Percentiles rank a stretch among this genome's conserved stretches.
phyloP scores from a whole-genome alignment of 1,140 invertebrate species.

The Sinella curviseta region DNA sequence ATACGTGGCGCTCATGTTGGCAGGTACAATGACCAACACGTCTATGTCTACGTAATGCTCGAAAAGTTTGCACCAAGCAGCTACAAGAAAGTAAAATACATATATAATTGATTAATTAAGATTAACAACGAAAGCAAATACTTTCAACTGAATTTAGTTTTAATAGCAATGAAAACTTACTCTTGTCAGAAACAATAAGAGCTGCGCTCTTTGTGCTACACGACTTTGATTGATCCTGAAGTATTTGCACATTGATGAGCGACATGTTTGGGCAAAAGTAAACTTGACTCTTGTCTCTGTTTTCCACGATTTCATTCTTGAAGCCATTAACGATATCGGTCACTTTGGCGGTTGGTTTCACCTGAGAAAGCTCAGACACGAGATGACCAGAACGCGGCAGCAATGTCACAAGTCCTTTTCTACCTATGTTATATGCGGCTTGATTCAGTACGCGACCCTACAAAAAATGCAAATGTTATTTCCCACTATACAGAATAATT shows the following conservation, averaged over 20 bases:
- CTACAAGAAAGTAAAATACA: slow-evolving; percentile 21
- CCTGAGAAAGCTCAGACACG: slow-evolving; percentile 24
- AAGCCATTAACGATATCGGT: slow-evolving; percentile 34
- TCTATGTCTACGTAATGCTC: slow-evolving; percentile 45
- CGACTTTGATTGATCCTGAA: slow-evolving; percentile 43
- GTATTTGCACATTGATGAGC: slow-evolving; percentile 35
- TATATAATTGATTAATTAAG: background rate
- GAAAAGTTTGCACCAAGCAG: slow-evolving; percentile 45
- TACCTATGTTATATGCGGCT: slow-evolving; percentile 40
- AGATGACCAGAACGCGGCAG: slow-evolving; percentile 28
- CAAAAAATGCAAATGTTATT: background rate
- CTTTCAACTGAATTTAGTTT: background rate
- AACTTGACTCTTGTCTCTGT: slow-evolving; percentile 11
- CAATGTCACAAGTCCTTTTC: background rate
- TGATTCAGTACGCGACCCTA: slow-evolving; percentile 41
- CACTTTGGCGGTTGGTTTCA: slow-evolving; percentile 24
- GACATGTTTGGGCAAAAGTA: slow-evolving; percentile 42
- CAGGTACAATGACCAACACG: slow-evolving; percentile 38
- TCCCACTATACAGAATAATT: too few relatives aligned
- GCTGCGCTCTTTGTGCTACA: slow-evolving; percentile 28
- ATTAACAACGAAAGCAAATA: background rate
- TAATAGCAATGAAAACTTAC: slow-evolving; percentile 28
- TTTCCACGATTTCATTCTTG: slow-evolving; percentile 23
- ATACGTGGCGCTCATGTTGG: background rate
- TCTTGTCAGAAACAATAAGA: slow-evolving; percentile 42